Evolutionary conservation across 2,113 vertebrate genomes (phyloP).

Genomic region (human (Homo sapiens)): GRCh38 chr13:105892001-105892500

Average conservation of each 20-base stretch:
- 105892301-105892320: neutral
- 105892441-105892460: neutral
- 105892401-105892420: neutral
- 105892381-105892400: neutral
- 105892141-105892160: neutral
- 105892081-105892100: conserved; percentile 41
- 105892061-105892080: conserved; percentile 16
- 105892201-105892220: neutral
- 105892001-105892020: neutral
- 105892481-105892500: neutral
- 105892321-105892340: neutral
- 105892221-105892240: neutral
- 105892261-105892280: neutral
- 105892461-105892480: neutral
- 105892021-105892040: conserved; percentile 39
- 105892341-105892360: neutral
- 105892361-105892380: neutral
- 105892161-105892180: neutral
- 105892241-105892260: neutral
- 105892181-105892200: neutral
- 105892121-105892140: neutral
- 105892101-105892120: neutral
- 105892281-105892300: neutral
- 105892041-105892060: neutral
- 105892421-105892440: neutral